Base-by-base conservation (phyloP, 1,140 invertebrate genomes). In the Ostrea edulis region DNA sequence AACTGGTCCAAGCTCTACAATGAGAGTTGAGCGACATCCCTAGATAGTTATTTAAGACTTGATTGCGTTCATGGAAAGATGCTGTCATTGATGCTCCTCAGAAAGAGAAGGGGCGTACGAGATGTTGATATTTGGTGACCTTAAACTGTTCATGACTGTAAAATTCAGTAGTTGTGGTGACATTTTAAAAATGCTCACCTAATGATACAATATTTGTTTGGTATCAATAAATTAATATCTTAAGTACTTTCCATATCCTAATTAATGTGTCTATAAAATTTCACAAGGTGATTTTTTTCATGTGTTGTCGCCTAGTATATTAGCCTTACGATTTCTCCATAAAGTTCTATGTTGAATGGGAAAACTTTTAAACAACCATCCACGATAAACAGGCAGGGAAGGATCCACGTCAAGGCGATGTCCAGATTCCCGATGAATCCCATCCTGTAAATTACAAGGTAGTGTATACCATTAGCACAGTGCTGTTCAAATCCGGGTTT, bases 311-410 rank as follows among this genome's bases (percentile, higher is more conserved):
- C 4, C 55, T 4, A 11, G 55, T 62, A 62, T 62, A 17, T n/a
- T n/a, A 35, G 25, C 14, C 68, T 77, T 77, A 77, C 68, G 25
- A 77, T 77, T 35, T 77, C 68, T 77, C 68, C 68, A 77, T 29
- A 77, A 29, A 77, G 68, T 14, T 77, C 68, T 14, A 25, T 29
- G 68, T 77, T 77, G 25, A 77, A 77, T 77, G 68, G 68, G 25
- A 77, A 29, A 11, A 77, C 68, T 14, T 77, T 77, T 7, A 77
- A 29, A 17, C 25, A 77, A 35, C 68, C 68, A 25, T 77, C 68
- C 11, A 77, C 68, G 12, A 77, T 77, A 17, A 22, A 77, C 25
- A 77, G 25, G 29, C 68, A 77, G 8, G 68, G 68, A 11, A 77
- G 68, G 29, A 77, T 77, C 68, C 68, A 77, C 3, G 68, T 77